A percentile compares a stretch with the other conserved stretches of the same genome.
These are phyloP conservation scores for Poecilia gillii DNA, from an alignment of 2,797 vertebrate genomes.

Conservation along the genomic window DNA sequence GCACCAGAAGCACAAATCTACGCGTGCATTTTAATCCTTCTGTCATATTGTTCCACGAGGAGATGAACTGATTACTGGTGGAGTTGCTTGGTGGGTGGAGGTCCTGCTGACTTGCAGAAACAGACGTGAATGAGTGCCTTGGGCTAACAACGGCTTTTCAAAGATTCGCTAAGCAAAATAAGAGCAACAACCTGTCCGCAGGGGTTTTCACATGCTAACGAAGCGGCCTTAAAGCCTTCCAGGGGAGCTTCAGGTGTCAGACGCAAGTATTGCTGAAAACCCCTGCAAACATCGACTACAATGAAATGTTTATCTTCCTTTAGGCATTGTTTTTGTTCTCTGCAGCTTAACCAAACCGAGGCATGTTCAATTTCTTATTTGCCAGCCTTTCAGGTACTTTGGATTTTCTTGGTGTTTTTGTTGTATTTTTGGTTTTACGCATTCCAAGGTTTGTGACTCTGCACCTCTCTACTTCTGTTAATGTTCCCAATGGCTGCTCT, in stretches of 20 bases:
- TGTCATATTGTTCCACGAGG: constrained; percentile 28
- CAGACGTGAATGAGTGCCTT: constrained; percentile 12
- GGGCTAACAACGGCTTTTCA: constrained; percentile 26
- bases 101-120: constrained; percentile 8
- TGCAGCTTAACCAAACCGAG: background rate
- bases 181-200: constrained; percentile 16
- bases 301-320: background rate
- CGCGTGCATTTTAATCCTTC: background rate
- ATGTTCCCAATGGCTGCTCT: background rate
- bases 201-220: constrained; percentile 27
- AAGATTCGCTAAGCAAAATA: constrained; percentile 21
- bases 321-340: background rate
- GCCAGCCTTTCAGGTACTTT: background rate
- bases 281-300: background rate
- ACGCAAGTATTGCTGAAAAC: constrained; percentile 13
- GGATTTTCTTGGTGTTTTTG: background rate
- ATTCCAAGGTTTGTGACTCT: background rate
- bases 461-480: background rate
- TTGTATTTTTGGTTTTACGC: background rate
- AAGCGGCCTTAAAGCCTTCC: background rate
- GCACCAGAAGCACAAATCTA: background rate
- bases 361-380: background rate
- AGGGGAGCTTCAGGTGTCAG: constrained; percentile 5
- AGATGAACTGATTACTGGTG: constrained; percentile 17
- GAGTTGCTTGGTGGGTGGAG: constrained; percentile 35